These are phyloP conservation scores for Eriocheir sinensis DNA, from an alignment of 1,140 invertebrate species.

Conservation along the genomic window DNA sequence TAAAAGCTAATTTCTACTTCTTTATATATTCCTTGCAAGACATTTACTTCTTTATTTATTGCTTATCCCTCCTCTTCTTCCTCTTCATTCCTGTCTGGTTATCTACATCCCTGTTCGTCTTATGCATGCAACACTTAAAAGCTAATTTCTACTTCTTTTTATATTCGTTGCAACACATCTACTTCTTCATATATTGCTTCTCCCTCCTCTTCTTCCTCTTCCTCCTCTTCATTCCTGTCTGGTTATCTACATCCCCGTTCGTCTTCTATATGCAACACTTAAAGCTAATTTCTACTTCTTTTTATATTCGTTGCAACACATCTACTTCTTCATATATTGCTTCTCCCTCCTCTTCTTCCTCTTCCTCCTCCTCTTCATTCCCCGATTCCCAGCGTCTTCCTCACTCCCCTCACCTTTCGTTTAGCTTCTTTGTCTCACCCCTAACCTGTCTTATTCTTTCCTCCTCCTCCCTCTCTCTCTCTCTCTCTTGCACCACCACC, in stretches of 20 bases:
- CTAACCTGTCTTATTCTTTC: background rate
- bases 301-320: background rate
- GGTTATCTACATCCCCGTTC: no score
- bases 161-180: no score
- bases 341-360: background rate
- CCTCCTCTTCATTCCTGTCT: background rate
- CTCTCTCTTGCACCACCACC: background rate
- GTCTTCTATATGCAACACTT: background rate
- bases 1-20: background rate
- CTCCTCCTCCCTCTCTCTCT: constrained; percentile 18
- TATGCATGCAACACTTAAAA: background rate
- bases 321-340: background rate
- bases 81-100: background rate
- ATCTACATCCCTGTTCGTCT: no score
- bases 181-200: no score
- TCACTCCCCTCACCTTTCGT: background rate
- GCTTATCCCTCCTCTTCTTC: background rate
- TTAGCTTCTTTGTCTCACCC: background rate
- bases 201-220: background rate
- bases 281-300: background rate
- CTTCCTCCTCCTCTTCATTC: background rate
- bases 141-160: background rate
- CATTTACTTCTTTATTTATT: no score
- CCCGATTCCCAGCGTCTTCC: background rate
- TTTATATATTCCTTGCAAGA: background rate